A percentile compares a stretch with the other conserved stretches of the same genome.
These are phyloP conservation scores for Tiliacea aurago DNA, from an alignment of 2,888 invertebrate genomes.

Conservation along the genomic window DNA sequence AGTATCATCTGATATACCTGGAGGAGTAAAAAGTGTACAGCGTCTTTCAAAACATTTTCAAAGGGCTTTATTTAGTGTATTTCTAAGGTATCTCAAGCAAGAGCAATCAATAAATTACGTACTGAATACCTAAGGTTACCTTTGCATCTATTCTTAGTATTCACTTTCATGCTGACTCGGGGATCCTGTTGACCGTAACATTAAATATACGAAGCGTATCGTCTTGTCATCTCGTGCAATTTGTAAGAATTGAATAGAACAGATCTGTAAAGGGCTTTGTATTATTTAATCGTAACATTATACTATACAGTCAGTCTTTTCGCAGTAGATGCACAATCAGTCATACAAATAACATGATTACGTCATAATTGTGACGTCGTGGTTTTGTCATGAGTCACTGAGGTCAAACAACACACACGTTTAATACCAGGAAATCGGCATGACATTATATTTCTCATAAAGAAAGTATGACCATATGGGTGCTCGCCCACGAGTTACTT, in stretches of 20 bases:
- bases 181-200: conserved; percentile 29
- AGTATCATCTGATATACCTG: conserved; percentile 18
- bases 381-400: neutral
- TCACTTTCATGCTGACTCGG: conserved; percentile 53
- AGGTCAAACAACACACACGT: neutral
- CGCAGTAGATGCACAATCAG: neutral
- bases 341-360: conserved; percentile 1
- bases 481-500: no score
- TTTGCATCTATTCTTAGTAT: conserved; percentile 22
- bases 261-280: conserved; percentile 3
- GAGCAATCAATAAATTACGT: conserved; percentile 28
- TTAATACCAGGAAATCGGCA: conserved; percentile 7
- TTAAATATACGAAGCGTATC: conserved; percentile 34
- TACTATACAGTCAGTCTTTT: neutral
- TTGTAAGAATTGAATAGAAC: conserved; percentile 34
- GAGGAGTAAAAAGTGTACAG: conserved; percentile 12
- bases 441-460: conserved; percentile 1
- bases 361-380: neutral
- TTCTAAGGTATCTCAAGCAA: conserved; percentile 35
- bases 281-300: neutral
- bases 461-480: neutral
- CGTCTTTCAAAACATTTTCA: neutral
- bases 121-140: conserved; percentile 18
- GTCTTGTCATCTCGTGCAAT: conserved; percentile 43
- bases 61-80: conserved; percentile 8